phyloP scores from a whole-genome alignment of 2,888 invertebrate species.

The Acrobasis repandana region DNA sequence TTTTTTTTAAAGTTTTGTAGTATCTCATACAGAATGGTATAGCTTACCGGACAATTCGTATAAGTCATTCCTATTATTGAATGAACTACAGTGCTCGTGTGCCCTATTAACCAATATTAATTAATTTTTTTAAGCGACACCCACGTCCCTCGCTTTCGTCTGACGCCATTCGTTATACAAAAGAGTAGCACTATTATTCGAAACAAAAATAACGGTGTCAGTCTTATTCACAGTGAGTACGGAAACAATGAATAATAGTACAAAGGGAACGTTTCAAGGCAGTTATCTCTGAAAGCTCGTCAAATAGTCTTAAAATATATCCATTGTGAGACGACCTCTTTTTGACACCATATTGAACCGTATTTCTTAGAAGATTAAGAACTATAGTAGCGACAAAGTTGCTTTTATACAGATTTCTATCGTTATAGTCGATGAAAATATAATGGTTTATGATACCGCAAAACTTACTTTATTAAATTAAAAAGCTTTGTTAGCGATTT shows the following conservation, averaged over 20 bases:
- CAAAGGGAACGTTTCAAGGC: constrained; percentile 70
- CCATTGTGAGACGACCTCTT: constrained; percentile 42
- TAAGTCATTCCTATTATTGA: too few species aligned
- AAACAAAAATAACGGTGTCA: constrained; percentile 55
- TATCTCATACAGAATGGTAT: too few species aligned
- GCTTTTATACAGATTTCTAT: constrained; percentile 31
- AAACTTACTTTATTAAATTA: neutral
- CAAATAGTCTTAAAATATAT: constrained; percentile 69
- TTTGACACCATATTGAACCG: constrained; percentile 39
- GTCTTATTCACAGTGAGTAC: constrained; percentile 50
- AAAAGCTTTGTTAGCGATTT: neutral
- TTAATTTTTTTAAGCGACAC: neutral
- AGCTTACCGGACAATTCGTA: too few species aligned
- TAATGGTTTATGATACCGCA: neutral
- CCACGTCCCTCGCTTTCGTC: neutral
- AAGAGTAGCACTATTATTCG: constrained; percentile 48
- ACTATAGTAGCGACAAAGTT: constrained; percentile 28
- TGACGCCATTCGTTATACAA: constrained; percentile 36
- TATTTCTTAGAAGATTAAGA: constrained; percentile 36
- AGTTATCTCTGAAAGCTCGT: constrained; percentile 74
- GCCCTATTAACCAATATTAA: neutral
- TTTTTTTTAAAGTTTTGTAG: too few species aligned
- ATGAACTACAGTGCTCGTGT: too few species aligned
- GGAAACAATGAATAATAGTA: constrained; percentile 71
- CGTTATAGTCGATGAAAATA: constrained; percentile 10